These are phyloP conservation scores for Gallirallus australis DNA, from an alignment of 2,797 vertebrate species.

Conservation along the genomic window DNA sequence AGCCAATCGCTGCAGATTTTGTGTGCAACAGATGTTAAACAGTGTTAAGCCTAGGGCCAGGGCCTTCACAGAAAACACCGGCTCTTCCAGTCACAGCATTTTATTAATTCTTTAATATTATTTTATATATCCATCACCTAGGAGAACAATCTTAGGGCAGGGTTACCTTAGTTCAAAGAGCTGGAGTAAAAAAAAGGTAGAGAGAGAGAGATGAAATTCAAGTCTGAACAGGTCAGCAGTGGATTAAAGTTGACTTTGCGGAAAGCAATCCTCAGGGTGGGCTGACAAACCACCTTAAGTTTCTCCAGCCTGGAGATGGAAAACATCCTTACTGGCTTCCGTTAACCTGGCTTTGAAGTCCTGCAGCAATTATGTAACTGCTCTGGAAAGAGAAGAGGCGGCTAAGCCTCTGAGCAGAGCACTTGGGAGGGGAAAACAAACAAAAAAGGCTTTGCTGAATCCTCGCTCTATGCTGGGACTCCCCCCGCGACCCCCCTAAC, in stretches of 20 bases:
- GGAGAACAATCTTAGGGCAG: background rate
- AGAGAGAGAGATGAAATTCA: background rate
- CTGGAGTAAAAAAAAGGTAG: background rate
- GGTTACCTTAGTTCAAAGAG: background rate
- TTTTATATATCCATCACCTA: background rate
- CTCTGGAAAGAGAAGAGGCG: constrained; percentile 35
- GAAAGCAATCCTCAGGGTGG: background rate
- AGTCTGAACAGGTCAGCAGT: background rate
- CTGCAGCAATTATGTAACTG: constrained; percentile 11
- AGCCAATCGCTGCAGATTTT: background rate
- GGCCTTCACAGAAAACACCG: background rate
- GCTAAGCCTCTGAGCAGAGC: background rate
- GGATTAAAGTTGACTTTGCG: background rate
- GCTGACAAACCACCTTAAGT: constrained; percentile 49
- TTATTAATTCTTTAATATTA: background rate
- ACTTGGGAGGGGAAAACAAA: background rate
- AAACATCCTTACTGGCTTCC: constrained; percentile 57
- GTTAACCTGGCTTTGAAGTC: constrained; percentile 30
- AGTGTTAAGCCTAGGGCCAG: background rate
- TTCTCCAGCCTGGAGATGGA: background rate
- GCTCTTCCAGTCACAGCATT: background rate
- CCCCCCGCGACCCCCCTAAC: background rate
- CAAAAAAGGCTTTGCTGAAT: background rate
- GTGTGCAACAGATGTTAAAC: background rate
- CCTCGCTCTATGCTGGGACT: background rate